Base-by-base conservation (phyloP, 2,113 vertebrate genomes). In the Emydura subglobosa region DNA sequence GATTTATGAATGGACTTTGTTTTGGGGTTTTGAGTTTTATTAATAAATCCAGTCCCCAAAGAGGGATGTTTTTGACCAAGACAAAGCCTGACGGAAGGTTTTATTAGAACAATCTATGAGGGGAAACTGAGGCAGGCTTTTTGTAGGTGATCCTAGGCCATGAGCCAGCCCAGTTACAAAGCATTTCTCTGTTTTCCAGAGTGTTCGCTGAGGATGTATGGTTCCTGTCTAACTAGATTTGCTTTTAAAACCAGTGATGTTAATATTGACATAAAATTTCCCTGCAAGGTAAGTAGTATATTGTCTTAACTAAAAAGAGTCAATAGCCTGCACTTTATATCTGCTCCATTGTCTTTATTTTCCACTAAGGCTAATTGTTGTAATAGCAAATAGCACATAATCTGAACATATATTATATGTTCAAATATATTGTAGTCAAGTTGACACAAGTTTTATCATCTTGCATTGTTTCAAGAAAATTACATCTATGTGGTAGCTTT, bases 181-280 rank as follows among this genome's bases (percentile, higher is more conserved):
- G 21, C 5, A 95, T 94, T 96, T 97, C 79, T 98, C 96, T 96
- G 31, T 96, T 92, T 95, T 98, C 82, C 97, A 99, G 99, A 98
- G 31, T 99, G 99, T 94, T 99, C 99, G 13, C 98, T 99, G 89
- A 98, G 99, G 89, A 98, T 99, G 96, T 99, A 99, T 94, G 99
- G 99, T 78, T 99, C 99, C 6, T 99, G 99, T 97, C 98, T 99
- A 93, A 99, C 99, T 59, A 98, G 98, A 80, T 99, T 99, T 68
- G 99, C 99, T 98, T 99, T 99, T 98, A 99, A 99, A 98, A 99
- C 97, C 78, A 99, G 99, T 25, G 99, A 99, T 93, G 93, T 99
- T 98, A 99, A 99, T 98, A 99, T 99, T 76, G 99, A 99, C 91
- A 99, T 99, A 96, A 98, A 98, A 94, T 99, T 99, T 94, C 99